phyloP scores from a whole-genome alignment of 1,140 invertebrate genomes.

The Sogatella furcifera region DNA sequence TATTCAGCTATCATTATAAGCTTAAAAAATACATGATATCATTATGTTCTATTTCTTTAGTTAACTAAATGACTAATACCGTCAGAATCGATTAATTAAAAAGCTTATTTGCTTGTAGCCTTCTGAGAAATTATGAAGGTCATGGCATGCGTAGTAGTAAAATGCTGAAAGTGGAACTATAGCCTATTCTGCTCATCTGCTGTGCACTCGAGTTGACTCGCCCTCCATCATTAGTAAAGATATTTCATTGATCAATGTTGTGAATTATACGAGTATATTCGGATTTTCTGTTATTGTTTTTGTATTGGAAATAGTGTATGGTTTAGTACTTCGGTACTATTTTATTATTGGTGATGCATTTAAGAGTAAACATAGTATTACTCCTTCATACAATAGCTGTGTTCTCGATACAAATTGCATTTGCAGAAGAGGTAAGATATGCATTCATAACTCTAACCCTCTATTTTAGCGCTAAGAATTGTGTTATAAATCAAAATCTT shows the following conservation, averaged over 20 bases:
- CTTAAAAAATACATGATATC: too few relatives aligned
- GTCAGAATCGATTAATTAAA: too few relatives aligned
- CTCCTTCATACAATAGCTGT: neutral
- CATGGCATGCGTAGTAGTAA: neutral
- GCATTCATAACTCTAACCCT: neutral
- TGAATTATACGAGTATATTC: neutral
- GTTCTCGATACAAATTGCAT: neutral
- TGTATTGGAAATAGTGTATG: neutral
- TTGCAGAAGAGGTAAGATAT: neutral
- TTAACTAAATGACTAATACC: too few relatives aligned
- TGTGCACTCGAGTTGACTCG: neutral
- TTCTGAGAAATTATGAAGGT: slow-evolving; percentile 1
- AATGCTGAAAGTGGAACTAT: neutral
- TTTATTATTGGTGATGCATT: slow-evolving; percentile 3
- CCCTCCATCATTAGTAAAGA: neutral
- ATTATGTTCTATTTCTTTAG: too few relatives aligned
- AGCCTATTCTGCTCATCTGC: neutral
- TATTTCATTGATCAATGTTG: slow-evolving; percentile 3
- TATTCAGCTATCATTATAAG: too few relatives aligned
- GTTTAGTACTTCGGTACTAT: slow-evolving; percentile 2
- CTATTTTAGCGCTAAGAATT: neutral
- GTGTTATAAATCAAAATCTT: too few relatives aligned
- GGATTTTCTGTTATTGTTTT: slow-evolving; percentile 2
- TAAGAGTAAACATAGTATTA: neutral
- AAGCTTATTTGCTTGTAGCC: too few relatives aligned